Percentiles rank a stretch among this genome's conserved stretches.
Conservation (phyloP, 2,797 vertebrate genomes). For the Bovichtus variegatus region DNA sequence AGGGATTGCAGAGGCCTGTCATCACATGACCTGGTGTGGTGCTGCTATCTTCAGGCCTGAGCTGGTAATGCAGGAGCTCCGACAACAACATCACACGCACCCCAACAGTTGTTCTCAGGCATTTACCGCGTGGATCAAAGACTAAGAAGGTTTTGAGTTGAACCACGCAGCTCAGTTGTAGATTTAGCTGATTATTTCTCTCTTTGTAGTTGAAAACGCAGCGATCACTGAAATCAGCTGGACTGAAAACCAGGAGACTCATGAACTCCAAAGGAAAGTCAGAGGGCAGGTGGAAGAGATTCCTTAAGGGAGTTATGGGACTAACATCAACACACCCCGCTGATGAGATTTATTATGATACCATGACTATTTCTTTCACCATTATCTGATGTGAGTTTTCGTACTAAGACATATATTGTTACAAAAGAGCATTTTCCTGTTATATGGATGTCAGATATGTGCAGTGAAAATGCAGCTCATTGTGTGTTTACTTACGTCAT, state of each 20-base stretch:
- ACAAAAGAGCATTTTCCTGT: not conserved
- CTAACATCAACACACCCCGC: not conserved
- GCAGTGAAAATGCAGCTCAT: not conserved
- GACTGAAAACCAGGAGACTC: not conserved
- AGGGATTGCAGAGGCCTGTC: not conserved
- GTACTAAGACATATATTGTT: not conserved
- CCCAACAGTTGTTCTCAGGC: not conserved
- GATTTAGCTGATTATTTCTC: conserved; percentile 5
- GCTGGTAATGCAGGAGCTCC: conserved; percentile 14
- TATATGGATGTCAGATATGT: not conserved
- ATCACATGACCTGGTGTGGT: not conserved
- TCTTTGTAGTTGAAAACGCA: not conserved
- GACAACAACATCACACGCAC: not conserved
- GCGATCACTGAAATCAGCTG: not conserved
- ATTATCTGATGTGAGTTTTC: not conserved
- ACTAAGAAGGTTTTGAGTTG: not conserved
- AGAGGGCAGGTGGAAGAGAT: not conserved
- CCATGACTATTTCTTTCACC: not conserved
- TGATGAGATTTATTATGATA: not conserved
- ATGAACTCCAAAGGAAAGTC: not conserved
- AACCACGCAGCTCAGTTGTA: not conserved
- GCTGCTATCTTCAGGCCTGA: conserved; percentile 66
- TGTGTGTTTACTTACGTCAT: conserved; percentile 12
- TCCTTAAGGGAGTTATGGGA: not conserved
- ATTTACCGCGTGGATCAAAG: not conserved